phyloP scores from a whole-genome alignment of 2,113 vertebrate genomes.

The Pterophyllum scalare region DNA sequence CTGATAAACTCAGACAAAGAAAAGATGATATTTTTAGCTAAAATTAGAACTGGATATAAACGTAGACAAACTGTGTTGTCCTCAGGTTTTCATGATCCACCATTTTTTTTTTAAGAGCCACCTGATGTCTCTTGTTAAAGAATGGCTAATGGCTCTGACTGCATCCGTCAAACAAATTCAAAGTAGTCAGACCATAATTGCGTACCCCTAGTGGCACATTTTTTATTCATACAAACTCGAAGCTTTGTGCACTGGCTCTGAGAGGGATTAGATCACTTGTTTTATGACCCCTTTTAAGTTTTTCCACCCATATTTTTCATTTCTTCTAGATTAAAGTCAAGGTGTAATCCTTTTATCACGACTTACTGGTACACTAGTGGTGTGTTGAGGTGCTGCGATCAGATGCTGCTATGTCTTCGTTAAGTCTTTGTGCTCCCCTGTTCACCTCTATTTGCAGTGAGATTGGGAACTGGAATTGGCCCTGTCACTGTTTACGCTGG shows the following conservation, averaged over 20 bases:
- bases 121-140: not conserved
- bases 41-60: not conserved
- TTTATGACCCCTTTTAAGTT: slow-evolving; percentile 46
- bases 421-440: slow-evolving; percentile 57
- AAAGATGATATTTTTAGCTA: not conserved
- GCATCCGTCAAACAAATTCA: slow-evolving; percentile 22
- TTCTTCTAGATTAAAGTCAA: slow-evolving; percentile 49
- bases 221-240: slow-evolving; percentile 19
- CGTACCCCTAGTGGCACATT: not conserved
- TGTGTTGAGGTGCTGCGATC: slow-evolving; percentile 43
- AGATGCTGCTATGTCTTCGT: slow-evolving; percentile 66
- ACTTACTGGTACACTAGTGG: slow-evolving; percentile 31
- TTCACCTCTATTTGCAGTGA: slow-evolving; percentile 73
- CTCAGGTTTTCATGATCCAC: not conserved
- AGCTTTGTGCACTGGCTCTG: slow-evolving; percentile 10
- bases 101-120: not conserved
- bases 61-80: not conserved
- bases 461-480: slow-evolving; percentile 71
- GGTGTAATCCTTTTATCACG: slow-evolving; percentile 39
- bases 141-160: not conserved
- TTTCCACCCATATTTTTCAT: slow-evolving; percentile 17
- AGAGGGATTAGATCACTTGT: slow-evolving; percentile 34
- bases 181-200: slow-evolving; percentile 15
- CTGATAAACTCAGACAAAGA: not conserved
- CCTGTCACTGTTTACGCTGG: slow-evolving; percentile 74